Evolutionary conservation across 2,797 vertebrate genomes (phyloP).

Genomic region (Simalia tracyae): DNA sequence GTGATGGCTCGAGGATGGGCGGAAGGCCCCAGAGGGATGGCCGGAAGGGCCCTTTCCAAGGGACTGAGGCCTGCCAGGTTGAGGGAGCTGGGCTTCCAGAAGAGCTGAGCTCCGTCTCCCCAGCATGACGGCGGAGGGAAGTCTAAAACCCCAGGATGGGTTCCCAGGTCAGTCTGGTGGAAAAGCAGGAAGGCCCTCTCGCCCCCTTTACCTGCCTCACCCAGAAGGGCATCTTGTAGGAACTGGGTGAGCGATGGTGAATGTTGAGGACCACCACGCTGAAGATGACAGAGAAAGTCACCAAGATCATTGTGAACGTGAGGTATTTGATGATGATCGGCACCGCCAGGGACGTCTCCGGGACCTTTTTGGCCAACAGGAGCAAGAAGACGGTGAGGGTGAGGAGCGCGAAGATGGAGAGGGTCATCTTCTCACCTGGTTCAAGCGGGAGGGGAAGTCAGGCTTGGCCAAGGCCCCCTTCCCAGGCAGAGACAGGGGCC

Average conservation of each 20-base stretch:
- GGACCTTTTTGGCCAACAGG: conserved; percentile 90
- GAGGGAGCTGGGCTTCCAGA: no score
- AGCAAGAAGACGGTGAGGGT: conserved; percentile 94
- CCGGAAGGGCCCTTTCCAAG: no score
- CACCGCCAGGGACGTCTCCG: conserved; percentile 87
- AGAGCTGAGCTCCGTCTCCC: no score
- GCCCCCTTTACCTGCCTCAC: conserved; percentile 81
- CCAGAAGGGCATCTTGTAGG: conserved; percentile 88
- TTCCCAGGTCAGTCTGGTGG: no score
- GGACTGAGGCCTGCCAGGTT: no score
- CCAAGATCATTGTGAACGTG: conserved; percentile 91
- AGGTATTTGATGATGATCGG: conserved; percentile 93
- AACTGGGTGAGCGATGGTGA: conserved; percentile 87
- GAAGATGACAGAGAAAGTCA: conserved; percentile 90
- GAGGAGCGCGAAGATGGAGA: conserved; percentile 90
- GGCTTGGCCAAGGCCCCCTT: background rate
- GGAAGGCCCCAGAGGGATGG: no score
- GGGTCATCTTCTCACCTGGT: conserved; percentile 91
- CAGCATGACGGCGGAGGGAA: no score
- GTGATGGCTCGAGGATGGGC: no score
- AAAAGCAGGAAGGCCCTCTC: background rate
- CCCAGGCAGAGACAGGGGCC: background rate
- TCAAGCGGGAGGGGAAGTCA: background rate
- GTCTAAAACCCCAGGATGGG: no score
- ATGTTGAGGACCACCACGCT: conserved; percentile 90